These are phyloP conservation scores for Hypomecis punctinalis DNA, from an alignment of 2,888 invertebrate genomes.

Conservation along the genomic window DNA sequence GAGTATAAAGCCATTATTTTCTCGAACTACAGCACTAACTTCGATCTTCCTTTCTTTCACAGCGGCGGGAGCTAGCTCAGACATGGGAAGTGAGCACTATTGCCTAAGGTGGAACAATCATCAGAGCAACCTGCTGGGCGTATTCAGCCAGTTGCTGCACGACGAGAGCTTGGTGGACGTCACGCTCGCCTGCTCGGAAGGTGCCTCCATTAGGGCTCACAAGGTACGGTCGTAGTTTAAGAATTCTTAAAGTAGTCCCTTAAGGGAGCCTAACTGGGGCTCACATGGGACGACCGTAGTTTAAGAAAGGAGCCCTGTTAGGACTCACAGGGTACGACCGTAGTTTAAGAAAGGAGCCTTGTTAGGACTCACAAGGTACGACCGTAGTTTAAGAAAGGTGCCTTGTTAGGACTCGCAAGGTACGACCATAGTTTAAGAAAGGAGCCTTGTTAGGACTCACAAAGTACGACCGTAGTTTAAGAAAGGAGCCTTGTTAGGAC, in stretches of 20 bases:
- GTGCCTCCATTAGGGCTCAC: slow-evolving; percentile 97
- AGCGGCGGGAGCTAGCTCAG: slow-evolving; percentile 95
- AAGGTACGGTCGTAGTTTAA: slow-evolving; percentile 78
- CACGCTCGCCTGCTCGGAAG: slow-evolving; percentile 98
- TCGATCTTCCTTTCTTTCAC: slow-evolving; percentile 28
- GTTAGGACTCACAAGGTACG: too few species aligned
- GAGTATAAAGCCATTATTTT: not conserved
- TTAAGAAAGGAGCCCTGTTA: too few species aligned
- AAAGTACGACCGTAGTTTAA: too few species aligned
- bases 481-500: too few species aligned
- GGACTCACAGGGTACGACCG: too few species aligned
- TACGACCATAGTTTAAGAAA: too few species aligned
- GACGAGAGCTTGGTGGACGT: slow-evolving; percentile 98
- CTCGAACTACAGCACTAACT: too few species aligned
- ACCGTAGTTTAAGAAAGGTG: too few species aligned
- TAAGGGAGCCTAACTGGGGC: not conserved
- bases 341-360: too few species aligned
- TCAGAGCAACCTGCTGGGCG: slow-evolving; percentile 98
- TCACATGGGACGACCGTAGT: not conserved
- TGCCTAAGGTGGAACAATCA: slow-evolving; percentile 99
- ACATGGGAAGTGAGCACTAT: slow-evolving; percentile 99
- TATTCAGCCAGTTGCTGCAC: slow-evolving; percentile 97
- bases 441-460: too few species aligned
- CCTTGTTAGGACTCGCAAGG: too few species aligned
- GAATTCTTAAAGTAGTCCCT: too few species aligned